A percentile compares a stretch with the other conserved stretches of the same genome.
phyloP scores from a whole-genome alignment of 2,113 vertebrate species.

The Xiphophorus couchianus region DNA sequence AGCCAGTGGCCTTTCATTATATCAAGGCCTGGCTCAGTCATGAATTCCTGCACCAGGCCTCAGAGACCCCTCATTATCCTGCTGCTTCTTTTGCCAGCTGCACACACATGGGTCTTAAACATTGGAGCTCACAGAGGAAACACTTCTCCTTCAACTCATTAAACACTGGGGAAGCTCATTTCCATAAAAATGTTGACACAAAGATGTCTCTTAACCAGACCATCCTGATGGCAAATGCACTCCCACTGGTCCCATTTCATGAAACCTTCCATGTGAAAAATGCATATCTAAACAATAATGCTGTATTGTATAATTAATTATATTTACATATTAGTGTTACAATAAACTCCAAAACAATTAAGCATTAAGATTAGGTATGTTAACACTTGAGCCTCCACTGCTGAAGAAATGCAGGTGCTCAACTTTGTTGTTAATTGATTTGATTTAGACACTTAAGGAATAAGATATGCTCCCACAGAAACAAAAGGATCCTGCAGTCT shows the following conservation, averaged over 20 bases:
- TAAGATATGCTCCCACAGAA: not conserved
- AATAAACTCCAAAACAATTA: slow-evolving; percentile 24
- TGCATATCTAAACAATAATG: too few relatives aligned
- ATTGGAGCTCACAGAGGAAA: slow-evolving; percentile 6
- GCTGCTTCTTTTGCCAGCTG: slow-evolving; percentile 23
- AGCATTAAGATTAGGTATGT: slow-evolving; percentile 8
- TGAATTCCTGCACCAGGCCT: slow-evolving; percentile 55
- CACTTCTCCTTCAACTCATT: slow-evolving; percentile 42
- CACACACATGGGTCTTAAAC: slow-evolving; percentile 29
- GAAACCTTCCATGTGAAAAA: not conserved
- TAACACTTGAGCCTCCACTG: slow-evolving; percentile 34
- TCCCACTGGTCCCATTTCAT: slow-evolving; percentile 9
- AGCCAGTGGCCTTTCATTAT: slow-evolving; percentile 62
- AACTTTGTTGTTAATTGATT: slow-evolving; percentile 24
- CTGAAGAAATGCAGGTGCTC: slow-evolving; percentile 5
- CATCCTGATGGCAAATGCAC: slow-evolving; percentile 22
- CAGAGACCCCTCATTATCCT: slow-evolving; percentile 61
- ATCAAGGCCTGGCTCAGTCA: slow-evolving; percentile 53
- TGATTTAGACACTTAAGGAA: slow-evolving; percentile 15
- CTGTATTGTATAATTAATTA: too few relatives aligned
- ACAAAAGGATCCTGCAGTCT: slow-evolving; percentile 18
- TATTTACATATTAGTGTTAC: not conserved
- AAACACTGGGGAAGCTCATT: slow-evolving; percentile 14
- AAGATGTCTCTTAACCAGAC: slow-evolving; percentile 14
- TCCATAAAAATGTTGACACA: slow-evolving; percentile 7